A percentile compares a stretch with the other conserved stretches of the same genome.
phyloP scores from a whole-genome alignment of 2,113 vertebrate genomes.

The Myotis yumanensis region DNA sequence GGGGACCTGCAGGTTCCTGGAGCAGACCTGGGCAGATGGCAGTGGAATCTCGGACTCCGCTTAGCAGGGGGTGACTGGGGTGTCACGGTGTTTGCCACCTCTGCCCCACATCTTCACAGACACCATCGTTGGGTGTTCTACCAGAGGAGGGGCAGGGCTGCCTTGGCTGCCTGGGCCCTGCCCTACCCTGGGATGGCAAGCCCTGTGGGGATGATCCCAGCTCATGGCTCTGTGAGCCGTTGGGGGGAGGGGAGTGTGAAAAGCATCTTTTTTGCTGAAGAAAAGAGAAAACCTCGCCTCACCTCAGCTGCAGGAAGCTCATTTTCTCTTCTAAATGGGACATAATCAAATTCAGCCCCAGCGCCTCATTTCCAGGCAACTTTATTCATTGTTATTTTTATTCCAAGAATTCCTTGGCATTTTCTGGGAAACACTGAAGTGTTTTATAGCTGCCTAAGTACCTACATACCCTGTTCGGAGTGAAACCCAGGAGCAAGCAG shows the following conservation, averaged over 20 bases:
- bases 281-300: conserved; percentile 59
- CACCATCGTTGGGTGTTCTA: accelerated
- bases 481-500: conserved; percentile 21
- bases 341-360: conserved; percentile 75
- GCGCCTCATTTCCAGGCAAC: conserved; percentile 80
- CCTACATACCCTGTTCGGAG: conserved; percentile 62
- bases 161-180: accelerated
- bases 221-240: background rate
- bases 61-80: background rate
- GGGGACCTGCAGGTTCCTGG: accelerated
- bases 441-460: conserved; percentile 76
- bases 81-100: accelerated
- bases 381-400: conserved; percentile 81
- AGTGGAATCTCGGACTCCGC: accelerated
- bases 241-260: background rate
- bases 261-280: background rate
- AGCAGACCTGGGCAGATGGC: accelerated
- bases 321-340: conserved; percentile 77
- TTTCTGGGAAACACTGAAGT: conserved; percentile 76
- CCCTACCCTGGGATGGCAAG: accelerated
- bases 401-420: conserved; percentile 82
- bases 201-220: accelerated
- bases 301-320: conserved; percentile 67
- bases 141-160: background rate
- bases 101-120: background rate